Base-by-base conservation (phyloP, 1,140 invertebrate genomes). In the Heliconius eleuchia region DNA sequence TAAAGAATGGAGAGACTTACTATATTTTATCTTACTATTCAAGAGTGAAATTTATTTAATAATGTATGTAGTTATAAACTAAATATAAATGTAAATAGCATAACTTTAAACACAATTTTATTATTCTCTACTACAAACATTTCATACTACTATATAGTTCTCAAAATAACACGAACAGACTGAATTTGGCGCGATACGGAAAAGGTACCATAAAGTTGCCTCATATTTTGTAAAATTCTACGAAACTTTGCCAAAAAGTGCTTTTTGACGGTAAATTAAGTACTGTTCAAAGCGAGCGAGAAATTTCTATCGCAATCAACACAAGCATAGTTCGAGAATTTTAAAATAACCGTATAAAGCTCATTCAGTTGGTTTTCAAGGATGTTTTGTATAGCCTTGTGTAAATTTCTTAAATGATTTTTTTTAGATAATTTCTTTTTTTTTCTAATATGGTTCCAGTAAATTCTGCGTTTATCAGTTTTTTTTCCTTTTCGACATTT, bases 271-370 rank as follows among this genome's bases (percentile, higher is more conserved):
- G 60, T 30, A 66, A 66, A 66, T 66, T 66, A 66, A 66, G 60
- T 66, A 81, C 60, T 75, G 37, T 76, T 76, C 60, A 76, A 75
- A 75, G 74, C 60, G 74, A 46, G 57, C 13, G 42, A 19, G n/a
- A 76, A 76, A 18, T 70, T 76, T 73, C 71, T 66, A 72, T 73
- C 57, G 71, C 37, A 42, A 73, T 34, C 73, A 66, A 73, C 71
- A 55, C 50, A 34, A 73, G 77, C 46, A 78, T 78, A 66, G 77
- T 73, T 73, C 27, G 50, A 9, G n/a, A 60, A 72, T 60, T 60
- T 37, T 18, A 66, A 76, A 71, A 60, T 46, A 76, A 70, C 23
- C 42, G 74, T 70, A 71, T 70, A 37, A 70, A 46, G 74, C 60
- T 60, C 27, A 75, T 34, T 76, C 34, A 18, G 34, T 70, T 76